phyloP scores from a whole-genome alignment of 2,888 invertebrate genomes.

The Mellilla xanthometata region DNA sequence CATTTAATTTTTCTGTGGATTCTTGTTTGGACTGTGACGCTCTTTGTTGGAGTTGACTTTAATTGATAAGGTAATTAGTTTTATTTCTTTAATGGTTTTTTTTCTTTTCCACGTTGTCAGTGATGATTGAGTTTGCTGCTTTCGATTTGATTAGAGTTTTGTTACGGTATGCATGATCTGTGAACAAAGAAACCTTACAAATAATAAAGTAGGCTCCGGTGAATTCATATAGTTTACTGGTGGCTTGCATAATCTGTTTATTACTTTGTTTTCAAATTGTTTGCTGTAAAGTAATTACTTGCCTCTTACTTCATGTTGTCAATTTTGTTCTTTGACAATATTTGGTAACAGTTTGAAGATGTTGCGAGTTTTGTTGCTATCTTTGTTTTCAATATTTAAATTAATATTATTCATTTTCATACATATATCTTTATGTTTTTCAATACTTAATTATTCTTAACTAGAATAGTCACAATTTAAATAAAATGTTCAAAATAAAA shows the following conservation, averaged over 20 bases:
- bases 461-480: no score
- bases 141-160: conserved; percentile 12
- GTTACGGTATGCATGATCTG: conserved; percentile 8
- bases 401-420: neutral
- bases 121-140: conserved; percentile 9
- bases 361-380: conserved; percentile 3
- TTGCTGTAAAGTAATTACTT: conserved; percentile 31
- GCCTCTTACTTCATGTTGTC: conserved; percentile 28
- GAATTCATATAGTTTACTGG: conserved; percentile 24
- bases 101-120: conserved; percentile 15
- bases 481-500: no score
- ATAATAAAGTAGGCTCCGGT: conserved; percentile 17
- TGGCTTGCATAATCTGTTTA: conserved; percentile 35
- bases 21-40: conserved; percentile 43
- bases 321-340: conserved; percentile 26
- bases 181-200: conserved; percentile 31
- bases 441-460: no score
- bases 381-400: neutral
- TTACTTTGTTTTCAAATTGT: conserved; percentile 30
- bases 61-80: conserved; percentile 47
- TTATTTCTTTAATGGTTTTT: conserved; percentile 22
- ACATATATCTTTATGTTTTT: neutral
- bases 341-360: conserved; percentile 17
- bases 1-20: conserved; percentile 47
- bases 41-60: conserved; percentile 49